phyloP scores from a whole-genome alignment of 2,113 vertebrate genomes.

The Ictidomys tridecemlineatus region DNA sequence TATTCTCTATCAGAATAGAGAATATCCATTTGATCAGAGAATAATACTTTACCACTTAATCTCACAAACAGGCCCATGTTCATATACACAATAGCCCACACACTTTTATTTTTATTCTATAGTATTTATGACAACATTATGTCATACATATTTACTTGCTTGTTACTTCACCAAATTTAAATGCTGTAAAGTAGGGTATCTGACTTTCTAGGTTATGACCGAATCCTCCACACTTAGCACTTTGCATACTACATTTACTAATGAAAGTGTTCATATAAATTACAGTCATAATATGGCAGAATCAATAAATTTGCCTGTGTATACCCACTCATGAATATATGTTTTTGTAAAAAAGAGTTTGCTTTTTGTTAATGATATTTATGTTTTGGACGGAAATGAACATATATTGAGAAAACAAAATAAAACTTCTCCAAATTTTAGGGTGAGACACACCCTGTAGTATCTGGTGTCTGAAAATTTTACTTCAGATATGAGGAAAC shows the following conservation, averaged over 20 bases:
- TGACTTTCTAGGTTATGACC: not conserved
- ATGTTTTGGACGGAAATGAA: not conserved
- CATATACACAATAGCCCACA: not conserved
- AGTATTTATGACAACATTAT: not conserved
- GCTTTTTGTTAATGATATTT: not conserved
- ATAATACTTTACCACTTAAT: not conserved
- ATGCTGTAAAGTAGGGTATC: not conserved
- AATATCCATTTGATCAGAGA: not conserved
- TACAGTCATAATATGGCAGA: not conserved
- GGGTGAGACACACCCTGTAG: not conserved
- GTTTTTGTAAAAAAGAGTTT: not conserved
- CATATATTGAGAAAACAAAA: not conserved
- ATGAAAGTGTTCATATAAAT: not conserved
- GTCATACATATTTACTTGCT: not conserved
- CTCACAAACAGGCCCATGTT: not conserved
- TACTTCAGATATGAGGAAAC: not conserved
- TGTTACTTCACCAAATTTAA: not conserved
- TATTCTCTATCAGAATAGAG: not conserved
- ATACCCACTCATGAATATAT: not conserved
- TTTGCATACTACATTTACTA: not conserved
- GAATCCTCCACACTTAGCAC: too few species aligned
- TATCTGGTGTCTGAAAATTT: not conserved
- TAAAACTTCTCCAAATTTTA: not conserved
- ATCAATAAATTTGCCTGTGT: not conserved
- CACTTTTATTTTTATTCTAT: not conserved